These are phyloP conservation scores for Xestobium rufovillosum DNA, from an alignment of 2,888 invertebrate species.

Conservation along the genomic window DNA sequence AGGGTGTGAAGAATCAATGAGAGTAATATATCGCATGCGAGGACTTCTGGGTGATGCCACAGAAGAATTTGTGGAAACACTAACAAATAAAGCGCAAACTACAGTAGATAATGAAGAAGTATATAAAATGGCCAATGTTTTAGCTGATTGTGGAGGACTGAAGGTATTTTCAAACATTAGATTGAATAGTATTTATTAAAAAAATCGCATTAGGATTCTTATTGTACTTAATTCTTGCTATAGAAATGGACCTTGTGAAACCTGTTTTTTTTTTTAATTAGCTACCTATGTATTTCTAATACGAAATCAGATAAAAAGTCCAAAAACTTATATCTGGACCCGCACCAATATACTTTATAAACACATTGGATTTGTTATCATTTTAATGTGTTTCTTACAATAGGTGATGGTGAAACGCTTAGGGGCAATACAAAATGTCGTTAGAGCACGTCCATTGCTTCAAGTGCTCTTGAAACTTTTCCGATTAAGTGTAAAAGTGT, in stretches of 20 bases:
- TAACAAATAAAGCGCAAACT: slow-evolving; percentile 78
- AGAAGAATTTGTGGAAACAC: slow-evolving; percentile 94
- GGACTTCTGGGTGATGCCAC: slow-evolving; percentile 97
- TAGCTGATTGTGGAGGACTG: slow-evolving; percentile 72
- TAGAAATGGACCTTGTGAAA: too few species aligned
- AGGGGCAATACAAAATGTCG: slow-evolving; percentile 76
- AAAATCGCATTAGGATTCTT: not conserved
- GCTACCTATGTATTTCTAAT: too few species aligned
- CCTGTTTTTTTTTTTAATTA: too few species aligned
- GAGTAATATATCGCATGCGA: slow-evolving; percentile 95
- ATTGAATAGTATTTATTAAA: not conserved
- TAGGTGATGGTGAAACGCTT: slow-evolving; percentile 79
- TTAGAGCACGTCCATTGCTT: slow-evolving; percentile 78
- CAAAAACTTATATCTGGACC: too few species aligned
- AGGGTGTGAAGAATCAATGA: slow-evolving; percentile 92
- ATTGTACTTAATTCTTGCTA: not conserved
- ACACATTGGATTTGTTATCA: slow-evolving; percentile 1
- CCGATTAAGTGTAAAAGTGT: slow-evolving; percentile 82
- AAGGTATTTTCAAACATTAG: slow-evolving; percentile 42
- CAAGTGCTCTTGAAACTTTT: slow-evolving; percentile 87
- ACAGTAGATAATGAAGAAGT: slow-evolving; percentile 90
- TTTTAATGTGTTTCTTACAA: too few species aligned
- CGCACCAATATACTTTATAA: too few species aligned
- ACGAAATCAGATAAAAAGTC: too few species aligned
- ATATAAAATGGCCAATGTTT: slow-evolving; percentile 81